Evolutionary conservation across 2,888 invertebrate genomes (phyloP).

Genomic region (Operophtera brumata): DNA sequence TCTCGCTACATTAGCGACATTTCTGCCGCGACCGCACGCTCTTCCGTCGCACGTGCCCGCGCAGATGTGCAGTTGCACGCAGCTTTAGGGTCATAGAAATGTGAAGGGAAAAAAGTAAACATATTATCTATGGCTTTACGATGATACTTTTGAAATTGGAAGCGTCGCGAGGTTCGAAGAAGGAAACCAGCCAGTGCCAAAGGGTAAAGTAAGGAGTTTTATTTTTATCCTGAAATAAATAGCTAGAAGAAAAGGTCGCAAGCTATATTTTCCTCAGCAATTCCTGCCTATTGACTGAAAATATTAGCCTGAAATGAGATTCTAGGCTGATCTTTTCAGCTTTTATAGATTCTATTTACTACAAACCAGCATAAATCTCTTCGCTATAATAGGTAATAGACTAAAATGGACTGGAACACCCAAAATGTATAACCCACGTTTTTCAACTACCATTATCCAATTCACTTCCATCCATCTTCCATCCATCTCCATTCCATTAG

Average conservation of each 20-base stretch:
- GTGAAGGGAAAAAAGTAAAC: constrained; percentile 13
- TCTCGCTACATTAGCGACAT: constrained; percentile 24
- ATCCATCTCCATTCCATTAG: constrained; percentile 6
- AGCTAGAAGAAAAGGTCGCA: background rate
- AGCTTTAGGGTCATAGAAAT: constrained; percentile 16
- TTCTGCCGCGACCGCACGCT: constrained; percentile 19
- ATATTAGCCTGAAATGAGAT: no score
- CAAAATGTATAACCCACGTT: background rate
- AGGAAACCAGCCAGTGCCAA: background rate
- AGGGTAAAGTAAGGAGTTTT: background rate
- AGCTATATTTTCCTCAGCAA: no score
- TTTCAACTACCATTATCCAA: constrained; percentile 6
- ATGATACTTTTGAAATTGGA: constrained; percentile 19
- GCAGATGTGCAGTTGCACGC: constrained; percentile 23
- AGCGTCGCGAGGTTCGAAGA: background rate
- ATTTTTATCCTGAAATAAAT: background rate
- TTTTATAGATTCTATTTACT: no score
- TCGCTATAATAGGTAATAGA: no score
- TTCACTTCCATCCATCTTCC: background rate
- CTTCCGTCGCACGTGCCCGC: constrained; percentile 25
- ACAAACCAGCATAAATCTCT: no score
- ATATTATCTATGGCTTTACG: constrained; percentile 12
- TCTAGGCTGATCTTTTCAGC: no score
- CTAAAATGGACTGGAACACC: background rate
- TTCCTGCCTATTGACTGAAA: no score